Percentiles rank a stretch among this genome's conserved stretches.
Conservation (phyloP, 1,140 invertebrate species). For the Nymphalis io region DNA sequence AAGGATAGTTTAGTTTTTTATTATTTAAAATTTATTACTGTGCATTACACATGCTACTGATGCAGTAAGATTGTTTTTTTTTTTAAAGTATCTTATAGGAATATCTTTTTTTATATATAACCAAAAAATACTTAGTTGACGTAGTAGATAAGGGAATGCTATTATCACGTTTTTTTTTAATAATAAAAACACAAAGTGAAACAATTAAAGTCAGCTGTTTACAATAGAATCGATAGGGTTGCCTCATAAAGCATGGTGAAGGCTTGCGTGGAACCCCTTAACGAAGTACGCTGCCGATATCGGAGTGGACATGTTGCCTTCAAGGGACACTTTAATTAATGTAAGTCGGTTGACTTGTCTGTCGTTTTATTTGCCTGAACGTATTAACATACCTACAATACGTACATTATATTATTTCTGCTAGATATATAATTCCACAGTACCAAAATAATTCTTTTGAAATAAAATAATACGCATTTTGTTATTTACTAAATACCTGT, state of each 20-base stretch:
- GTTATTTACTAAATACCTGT: too few relatives aligned
- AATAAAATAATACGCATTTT: too few relatives aligned
- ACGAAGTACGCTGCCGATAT: slow-evolving; percentile 57
- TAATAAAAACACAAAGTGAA: slow-evolving; percentile 22
- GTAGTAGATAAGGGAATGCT: neutral
- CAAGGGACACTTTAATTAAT: slow-evolving; percentile 54
- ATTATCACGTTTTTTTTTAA: too few relatives aligned
- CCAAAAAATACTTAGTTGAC: too few relatives aligned
- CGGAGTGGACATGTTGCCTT: slow-evolving; percentile 44
- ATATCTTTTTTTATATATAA: neutral
- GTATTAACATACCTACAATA: neutral
- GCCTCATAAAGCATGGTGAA: slow-evolving; percentile 55
- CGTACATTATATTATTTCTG: neutral
- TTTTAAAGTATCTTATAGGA: too few relatives aligned
- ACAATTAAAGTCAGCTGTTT: slow-evolving; percentile 37
- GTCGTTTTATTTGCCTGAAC: neutral
- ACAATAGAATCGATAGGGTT: slow-evolving; percentile 58
- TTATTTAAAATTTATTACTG: slow-evolving; percentile 14
- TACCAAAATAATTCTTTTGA: neutral
- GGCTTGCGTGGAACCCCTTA: slow-evolving; percentile 57
- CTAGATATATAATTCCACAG: too few relatives aligned
- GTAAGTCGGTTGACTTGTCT: slow-evolving; percentile 30
- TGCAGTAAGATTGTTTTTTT: neutral
- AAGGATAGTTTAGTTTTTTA: slow-evolving; percentile 1
- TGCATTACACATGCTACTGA: too few relatives aligned